Evolutionary conservation across 2,797 vertebrate genomes (phyloP).

Genomic region (Yasuhikotakia modesta): DNA sequence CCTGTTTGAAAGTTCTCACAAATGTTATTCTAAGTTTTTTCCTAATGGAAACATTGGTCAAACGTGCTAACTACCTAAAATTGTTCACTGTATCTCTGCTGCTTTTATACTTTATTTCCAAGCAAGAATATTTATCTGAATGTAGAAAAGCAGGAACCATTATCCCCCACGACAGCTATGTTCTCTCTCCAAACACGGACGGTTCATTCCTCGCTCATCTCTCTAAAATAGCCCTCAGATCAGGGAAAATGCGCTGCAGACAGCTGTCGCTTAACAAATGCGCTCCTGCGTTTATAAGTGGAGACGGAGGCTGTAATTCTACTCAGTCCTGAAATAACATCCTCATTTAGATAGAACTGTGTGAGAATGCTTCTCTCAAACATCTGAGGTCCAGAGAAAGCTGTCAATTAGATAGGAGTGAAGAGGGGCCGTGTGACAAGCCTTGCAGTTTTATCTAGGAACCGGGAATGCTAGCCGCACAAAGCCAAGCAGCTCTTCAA

Average conservation of each 20-base stretch:
- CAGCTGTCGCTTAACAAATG: conserved; percentile 63
- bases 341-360: conserved; percentile 45
- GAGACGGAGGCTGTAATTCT: conserved; percentile 49
- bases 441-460: conserved; percentile 48
- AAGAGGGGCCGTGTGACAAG: conserved; percentile 39
- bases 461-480: conserved; percentile 36
- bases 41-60: no score
- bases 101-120: neutral
- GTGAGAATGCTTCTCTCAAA: conserved; percentile 37
- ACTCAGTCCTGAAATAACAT: conserved; percentile 51
- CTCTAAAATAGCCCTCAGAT: conserved; percentile 73
- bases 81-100: neutral
- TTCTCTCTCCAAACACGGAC: conserved; percentile 18
- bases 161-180: conserved; percentile 41
- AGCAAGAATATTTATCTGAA: conserved; percentile 32
- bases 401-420: conserved; percentile 58
- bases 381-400: conserved; percentile 46
- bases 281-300: conserved; percentile 44
- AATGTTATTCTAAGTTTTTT: no score
- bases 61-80: no score
- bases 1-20: no score
- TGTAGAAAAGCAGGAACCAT: conserved; percentile 30
- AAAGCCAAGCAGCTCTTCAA: conserved; percentile 38
- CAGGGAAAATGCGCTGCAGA: conserved; percentile 65
- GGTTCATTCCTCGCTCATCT: conserved; percentile 59